Conservation (phyloP, 2,113 vertebrate genomes). For the Electrona antarctica region DNA sequence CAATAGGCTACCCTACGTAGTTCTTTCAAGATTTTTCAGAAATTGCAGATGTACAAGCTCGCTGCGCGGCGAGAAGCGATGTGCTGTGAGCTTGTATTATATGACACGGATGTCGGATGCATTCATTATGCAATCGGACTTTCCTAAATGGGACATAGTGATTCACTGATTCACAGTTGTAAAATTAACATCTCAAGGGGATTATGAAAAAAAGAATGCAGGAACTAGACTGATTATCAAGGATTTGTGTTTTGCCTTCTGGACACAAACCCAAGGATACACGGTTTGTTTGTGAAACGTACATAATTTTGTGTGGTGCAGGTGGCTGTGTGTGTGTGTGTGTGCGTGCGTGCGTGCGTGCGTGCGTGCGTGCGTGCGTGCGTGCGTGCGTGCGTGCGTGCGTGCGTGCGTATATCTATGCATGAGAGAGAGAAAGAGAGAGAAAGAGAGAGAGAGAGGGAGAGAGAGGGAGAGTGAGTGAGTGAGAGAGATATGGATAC, state of each 20-base stretch:
- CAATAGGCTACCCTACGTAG: too few species aligned
- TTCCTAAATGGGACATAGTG: constrained; percentile 14
- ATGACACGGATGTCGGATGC: too few species aligned
- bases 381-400: neutral
- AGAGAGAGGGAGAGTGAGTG: constrained; percentile 2
- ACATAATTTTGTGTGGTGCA: neutral
- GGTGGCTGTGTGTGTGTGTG: constrained; percentile 9
- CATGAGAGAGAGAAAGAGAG: neutral
- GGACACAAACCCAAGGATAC: constrained; percentile 1
- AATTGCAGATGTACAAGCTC: too few species aligned
- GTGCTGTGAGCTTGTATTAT: too few species aligned
- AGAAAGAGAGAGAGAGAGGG: constrained; percentile 3
- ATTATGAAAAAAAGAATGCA: constrained; percentile 26
- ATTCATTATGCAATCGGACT: constrained; percentile 27
- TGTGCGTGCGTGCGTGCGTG: neutral
- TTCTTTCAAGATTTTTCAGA: too few species aligned
- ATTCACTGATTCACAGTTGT: neutral
- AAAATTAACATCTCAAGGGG: constrained; percentile 29
- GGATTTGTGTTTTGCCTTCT: constrained; percentile 11
- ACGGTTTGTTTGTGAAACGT: neutral
- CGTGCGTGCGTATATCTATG: constrained; percentile 6
- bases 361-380: neutral
- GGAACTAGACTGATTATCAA: constrained; percentile 20
- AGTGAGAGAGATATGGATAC: neutral
- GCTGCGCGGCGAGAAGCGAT: too few species aligned